Evolutionary conservation across 2,113 vertebrate genomes (phyloP).

Genomic region (Natator depressus): DNA sequence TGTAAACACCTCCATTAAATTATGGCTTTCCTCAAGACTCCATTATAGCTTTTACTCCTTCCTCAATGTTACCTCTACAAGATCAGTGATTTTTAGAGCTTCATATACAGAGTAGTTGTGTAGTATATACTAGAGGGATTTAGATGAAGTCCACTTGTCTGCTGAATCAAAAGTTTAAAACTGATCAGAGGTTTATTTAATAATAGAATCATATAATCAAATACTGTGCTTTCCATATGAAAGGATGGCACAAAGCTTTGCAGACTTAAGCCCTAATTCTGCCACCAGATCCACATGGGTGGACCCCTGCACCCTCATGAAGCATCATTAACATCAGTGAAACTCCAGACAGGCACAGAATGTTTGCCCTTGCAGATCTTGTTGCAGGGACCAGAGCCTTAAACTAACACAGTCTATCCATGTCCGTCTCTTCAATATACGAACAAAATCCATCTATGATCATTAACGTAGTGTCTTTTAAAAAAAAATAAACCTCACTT

Average conservation of each 20-base stretch:
- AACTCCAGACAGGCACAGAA: constrained; percentile 20
- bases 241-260: background rate
- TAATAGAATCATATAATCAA: background rate
- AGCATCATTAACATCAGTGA: background rate
- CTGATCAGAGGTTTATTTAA: constrained; percentile 15
- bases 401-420: background rate
- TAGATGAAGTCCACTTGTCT: background rate
- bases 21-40: background rate
- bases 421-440: background rate
- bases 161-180: background rate
- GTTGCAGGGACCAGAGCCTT: background rate
- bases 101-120: background rate
- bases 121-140: background rate
- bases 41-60: background rate
- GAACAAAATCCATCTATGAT: background rate
- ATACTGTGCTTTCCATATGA: background rate
- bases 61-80: background rate
- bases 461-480: background rate
- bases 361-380: too few relatives aligned
- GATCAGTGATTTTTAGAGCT: background rate
- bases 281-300: background rate
- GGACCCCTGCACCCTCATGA: background rate
- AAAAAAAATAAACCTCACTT: background rate
- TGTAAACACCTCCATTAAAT: background rate
- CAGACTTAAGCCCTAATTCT: background rate